A percentile compares a stretch with the other conserved stretches of the same genome.
phyloP scores from a whole-genome alignment of 1,140 invertebrate genomes.

The Aphaenogaster rudis region DNA sequence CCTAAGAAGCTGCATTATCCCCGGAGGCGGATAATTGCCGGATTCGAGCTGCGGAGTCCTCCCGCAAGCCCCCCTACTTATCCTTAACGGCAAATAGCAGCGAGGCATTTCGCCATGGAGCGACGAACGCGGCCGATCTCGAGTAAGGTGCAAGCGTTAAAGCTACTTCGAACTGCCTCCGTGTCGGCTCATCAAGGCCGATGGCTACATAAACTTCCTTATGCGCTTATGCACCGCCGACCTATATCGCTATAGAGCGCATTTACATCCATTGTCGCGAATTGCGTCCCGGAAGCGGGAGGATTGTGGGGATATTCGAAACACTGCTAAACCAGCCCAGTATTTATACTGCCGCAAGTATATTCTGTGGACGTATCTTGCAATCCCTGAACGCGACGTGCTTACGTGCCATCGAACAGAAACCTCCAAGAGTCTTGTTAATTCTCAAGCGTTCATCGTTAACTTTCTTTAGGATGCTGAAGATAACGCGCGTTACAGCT shows the following conservation, averaged over 20 bases:
- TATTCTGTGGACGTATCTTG: background rate
- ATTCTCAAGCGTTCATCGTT: background rate
- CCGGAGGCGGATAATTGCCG: slow-evolving; percentile 63
- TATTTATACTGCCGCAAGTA: slow-evolving; percentile 8
- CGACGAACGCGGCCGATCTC: slow-evolving; percentile 51
- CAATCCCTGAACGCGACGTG: background rate
- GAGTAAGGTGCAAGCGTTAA: slow-evolving; percentile 43
- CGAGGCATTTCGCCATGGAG: slow-evolving; percentile 23
- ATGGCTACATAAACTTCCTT: slow-evolving; percentile 66
- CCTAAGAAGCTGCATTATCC: slow-evolving; percentile 69
- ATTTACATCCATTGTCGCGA: slow-evolving; percentile 18
- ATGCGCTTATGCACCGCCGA: slow-evolving; percentile 40
- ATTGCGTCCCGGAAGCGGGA: background rate
- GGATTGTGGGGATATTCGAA: slow-evolving; percentile 5
- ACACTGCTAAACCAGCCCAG: background rate
- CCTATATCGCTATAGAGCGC: background rate
- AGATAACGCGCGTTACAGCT: background rate
- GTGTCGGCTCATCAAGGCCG: slow-evolving; percentile 64
- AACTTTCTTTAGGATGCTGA: background rate
- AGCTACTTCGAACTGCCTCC: slow-evolving; percentile 47
- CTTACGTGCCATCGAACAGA: background rate
- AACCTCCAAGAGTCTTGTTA: background rate
- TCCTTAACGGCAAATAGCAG: slow-evolving; percentile 30
- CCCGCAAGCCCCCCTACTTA: background rate
- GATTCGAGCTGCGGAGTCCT: slow-evolving; percentile 51